Conservation (phyloP, 2,888 invertebrate genomes). For the Oxyteleia sp. region DNA sequence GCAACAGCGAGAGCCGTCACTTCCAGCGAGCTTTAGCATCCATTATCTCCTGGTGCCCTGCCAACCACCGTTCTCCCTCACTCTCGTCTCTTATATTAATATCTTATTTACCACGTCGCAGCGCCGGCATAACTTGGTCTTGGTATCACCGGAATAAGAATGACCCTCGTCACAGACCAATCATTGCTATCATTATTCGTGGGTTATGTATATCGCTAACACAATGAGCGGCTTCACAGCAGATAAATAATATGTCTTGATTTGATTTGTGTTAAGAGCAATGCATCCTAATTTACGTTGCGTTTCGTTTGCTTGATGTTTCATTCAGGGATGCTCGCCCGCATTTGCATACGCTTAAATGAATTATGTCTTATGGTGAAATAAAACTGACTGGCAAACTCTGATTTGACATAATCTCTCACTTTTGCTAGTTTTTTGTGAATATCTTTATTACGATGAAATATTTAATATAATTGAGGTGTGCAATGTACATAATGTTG, state of each 20-base stretch:
- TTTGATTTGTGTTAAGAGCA: conserved; percentile 66
- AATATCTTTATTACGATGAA: not conserved
- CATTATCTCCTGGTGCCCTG: conserved; percentile 88
- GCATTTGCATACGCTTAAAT: conserved; percentile 50
- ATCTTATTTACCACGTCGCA: conserved; percentile 85
- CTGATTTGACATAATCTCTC: not conserved
- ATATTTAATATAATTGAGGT: too few relatives aligned
- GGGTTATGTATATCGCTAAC: conserved; percentile 59
- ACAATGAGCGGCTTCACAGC: conserved; percentile 51
- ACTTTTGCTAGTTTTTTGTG: not conserved
- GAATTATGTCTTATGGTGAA: conserved; percentile 30
- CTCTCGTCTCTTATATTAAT: conserved; percentile 86
- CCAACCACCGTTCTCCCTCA: conserved; percentile 82
- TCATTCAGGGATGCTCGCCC: conserved; percentile 45
- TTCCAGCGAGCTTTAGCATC: conserved; percentile 86
- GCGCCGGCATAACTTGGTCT: conserved; percentile 66
- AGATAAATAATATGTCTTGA: conserved; percentile 63
- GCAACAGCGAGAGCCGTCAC: conserved; percentile 87
- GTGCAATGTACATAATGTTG: too few relatives aligned
- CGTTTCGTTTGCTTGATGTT: conserved; percentile 51
- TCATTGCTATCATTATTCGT: conserved; percentile 86
- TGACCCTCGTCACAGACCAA: conserved; percentile 85
- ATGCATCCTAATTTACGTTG: conserved; percentile 58
- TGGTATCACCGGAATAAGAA: conserved; percentile 80
- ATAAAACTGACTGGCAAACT: not conserved